Percentiles rank a stretch among this genome's conserved stretches.
phyloP scores from a whole-genome alignment of 1,140 invertebrate genomes.

The Maconellicoccus hirsutus region DNA sequence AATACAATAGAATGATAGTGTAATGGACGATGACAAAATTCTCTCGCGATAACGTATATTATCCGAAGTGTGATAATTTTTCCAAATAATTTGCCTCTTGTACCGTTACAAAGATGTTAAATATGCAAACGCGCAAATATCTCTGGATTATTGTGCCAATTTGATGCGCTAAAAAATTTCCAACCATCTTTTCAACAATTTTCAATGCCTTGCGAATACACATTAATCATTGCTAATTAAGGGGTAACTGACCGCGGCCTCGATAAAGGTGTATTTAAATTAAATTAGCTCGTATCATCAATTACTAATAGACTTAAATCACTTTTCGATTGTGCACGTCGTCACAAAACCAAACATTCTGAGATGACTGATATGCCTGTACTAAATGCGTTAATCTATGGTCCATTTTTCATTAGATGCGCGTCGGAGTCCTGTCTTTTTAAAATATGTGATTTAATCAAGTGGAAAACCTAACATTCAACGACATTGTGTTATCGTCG shows the following conservation, averaged over 20 bases:
- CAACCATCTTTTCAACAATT: too few species aligned
- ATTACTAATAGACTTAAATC: not conserved
- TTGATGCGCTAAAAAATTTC: too few species aligned
- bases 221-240: not conserved
- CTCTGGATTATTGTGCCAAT: not conserved
- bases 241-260: not conserved
- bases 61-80: not conserved
- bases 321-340: too few species aligned
- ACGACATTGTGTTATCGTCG: not conserved
- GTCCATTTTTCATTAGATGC: not conserved
- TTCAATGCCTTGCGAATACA: too few species aligned
- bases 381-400: not conserved
- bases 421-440: not conserved
- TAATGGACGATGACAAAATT: not conserved
- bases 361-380: not conserved
- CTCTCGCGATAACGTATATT: not conserved
- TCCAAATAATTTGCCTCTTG: not conserved
- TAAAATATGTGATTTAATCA: not conserved
- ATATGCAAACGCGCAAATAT: not conserved
- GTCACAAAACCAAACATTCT: not conserved
- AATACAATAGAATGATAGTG: constrained; percentile 9
- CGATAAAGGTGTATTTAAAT: not conserved
- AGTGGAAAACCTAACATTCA: not conserved
- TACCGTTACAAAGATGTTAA: not conserved
- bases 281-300: constrained; percentile 10